phyloP scores from a whole-genome alignment of 2,113 vertebrate genomes.

The Galbula dea region DNA sequence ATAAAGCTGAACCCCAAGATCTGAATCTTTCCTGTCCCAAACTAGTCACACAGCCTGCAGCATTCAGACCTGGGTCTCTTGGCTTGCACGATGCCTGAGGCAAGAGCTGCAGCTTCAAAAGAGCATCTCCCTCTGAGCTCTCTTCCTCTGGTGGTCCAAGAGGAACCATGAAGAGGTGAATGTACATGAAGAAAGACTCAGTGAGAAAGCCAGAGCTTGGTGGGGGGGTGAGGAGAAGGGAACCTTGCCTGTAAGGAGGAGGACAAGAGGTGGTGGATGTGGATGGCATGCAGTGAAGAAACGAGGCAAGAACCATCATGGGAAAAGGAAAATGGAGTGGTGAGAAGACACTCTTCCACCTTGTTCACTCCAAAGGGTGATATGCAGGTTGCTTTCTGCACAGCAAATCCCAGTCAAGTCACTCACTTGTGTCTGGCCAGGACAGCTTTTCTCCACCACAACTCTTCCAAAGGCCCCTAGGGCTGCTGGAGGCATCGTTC shows the following conservation, averaged over 20 bases:
- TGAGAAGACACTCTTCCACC: not conserved
- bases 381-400: not conserved
- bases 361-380: not conserved
- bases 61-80: rapidly evolving
- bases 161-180: not conserved
- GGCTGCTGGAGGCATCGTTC: not conserved
- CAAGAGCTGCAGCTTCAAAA: not conserved
- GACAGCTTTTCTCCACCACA: not conserved
- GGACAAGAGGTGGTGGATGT: not conserved
- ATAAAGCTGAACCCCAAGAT: not conserved
- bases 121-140: not conserved
- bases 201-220: not conserved
- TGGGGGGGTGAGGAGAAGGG: not conserved
- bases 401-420: not conserved
- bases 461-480: not conserved
- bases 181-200: not conserved
- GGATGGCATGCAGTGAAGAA: not conserved
- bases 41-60: not conserved
- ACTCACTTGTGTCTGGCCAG: not conserved
- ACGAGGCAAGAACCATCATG: not conserved
- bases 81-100: not conserved
- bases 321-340: not conserved
- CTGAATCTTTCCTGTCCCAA: not conserved
- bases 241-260: not conserved
- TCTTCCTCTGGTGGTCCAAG: rapidly evolving